Conservation (phyloP, 2,797 vertebrate species). For the Decapterus maruadsi region DNA sequence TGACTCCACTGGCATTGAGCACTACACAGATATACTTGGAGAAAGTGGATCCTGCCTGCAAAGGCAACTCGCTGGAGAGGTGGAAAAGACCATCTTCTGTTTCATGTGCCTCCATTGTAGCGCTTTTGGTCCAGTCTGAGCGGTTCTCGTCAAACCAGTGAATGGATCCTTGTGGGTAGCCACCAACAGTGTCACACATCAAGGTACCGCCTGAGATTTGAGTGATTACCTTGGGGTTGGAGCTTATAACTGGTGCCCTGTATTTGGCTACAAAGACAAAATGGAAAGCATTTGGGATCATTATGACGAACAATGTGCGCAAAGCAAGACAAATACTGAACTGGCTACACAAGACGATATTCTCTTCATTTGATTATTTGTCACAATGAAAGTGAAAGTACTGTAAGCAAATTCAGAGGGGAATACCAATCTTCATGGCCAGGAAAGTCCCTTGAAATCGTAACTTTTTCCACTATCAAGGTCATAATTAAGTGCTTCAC, state of each 20-base stretch:
- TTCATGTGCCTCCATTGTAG: accelerated
- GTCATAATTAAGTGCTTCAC: background rate
- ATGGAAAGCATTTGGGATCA: background rate
- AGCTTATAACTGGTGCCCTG: accelerated
- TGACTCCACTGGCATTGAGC: conserved; percentile 34
- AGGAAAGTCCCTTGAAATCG: conserved; percentile 23
- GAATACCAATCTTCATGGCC: background rate
- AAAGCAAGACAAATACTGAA: background rate
- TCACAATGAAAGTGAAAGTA: conserved; percentile 54
- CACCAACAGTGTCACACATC: conserved; percentile 60
- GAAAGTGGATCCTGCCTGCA: accelerated
- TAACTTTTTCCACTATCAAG: background rate
- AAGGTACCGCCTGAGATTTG: background rate
- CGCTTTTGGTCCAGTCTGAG: accelerated
- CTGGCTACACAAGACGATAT: accelerated
- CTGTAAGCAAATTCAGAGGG: background rate
- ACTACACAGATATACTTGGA: conserved; percentile 65
- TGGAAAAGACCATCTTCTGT: conserved; percentile 38
- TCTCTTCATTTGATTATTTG: background rate
- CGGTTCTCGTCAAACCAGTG: conserved; percentile 61
- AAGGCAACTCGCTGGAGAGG: conserved; percentile 67
- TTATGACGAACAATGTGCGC: background rate
- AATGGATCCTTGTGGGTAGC: conserved; percentile 73
- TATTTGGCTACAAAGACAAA: conserved; percentile 72
- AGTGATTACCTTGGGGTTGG: accelerated